phyloP scores from a whole-genome alignment of 2,797 vertebrate genomes.

The Lithobates pipiens region DNA sequence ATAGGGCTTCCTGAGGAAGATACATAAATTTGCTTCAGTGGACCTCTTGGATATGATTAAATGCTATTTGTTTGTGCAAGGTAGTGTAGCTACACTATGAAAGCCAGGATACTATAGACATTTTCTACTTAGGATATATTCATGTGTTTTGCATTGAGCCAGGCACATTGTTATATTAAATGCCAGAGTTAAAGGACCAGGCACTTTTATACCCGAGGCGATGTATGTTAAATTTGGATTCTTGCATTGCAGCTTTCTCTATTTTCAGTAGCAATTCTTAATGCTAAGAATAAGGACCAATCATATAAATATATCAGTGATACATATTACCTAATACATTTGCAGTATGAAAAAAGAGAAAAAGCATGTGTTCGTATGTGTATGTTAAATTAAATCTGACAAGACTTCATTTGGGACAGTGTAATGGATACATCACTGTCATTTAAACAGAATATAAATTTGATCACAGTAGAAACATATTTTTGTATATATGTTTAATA shows the following conservation, averaged over 20 bases:
- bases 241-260: neutral
- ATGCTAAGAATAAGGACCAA: neutral
- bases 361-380: neutral
- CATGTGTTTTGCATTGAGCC: too few species aligned
- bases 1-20: too few species aligned
- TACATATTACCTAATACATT: neutral
- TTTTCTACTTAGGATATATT: too few species aligned
- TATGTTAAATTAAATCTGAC: slow-evolving; percentile 22
- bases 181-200: too few species aligned
- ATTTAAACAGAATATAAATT: slow-evolving; percentile 23
- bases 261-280: neutral
- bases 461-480: neutral
- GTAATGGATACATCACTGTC: slow-evolving; percentile 20
- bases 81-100: too few species aligned
- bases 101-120: too few species aligned
- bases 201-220: too few species aligned
- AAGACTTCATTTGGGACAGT: slow-evolving; percentile 15
- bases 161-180: too few species aligned
- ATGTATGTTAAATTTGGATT: too few species aligned
- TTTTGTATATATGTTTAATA: neutral
- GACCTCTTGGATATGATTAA: too few species aligned
- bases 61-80: too few species aligned
- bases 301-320: neutral
- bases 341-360: neutral
- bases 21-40: too few species aligned